Evolutionary conservation across 2,113 vertebrate genomes (phyloP).

Genomic region (Saimiri boliviensis): DNA sequence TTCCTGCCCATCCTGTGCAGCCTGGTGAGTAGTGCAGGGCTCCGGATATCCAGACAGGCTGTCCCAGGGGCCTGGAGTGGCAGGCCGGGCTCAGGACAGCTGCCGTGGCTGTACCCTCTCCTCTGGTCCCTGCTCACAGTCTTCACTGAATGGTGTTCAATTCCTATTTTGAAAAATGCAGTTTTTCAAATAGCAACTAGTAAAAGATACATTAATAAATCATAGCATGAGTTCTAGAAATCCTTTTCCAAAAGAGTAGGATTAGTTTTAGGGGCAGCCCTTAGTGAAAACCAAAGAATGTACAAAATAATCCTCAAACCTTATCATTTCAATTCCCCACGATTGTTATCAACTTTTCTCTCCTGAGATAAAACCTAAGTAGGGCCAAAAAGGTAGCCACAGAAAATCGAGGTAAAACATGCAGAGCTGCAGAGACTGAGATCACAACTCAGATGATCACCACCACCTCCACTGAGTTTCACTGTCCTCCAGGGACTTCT

Average conservation of each 20-base stretch:
- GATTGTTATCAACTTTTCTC: background rate
- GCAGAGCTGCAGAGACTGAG: background rate
- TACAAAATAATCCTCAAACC: background rate
- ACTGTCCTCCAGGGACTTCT: background rate
- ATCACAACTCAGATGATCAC: background rate
- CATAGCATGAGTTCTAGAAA: constrained; percentile 26
- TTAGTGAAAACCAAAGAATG: background rate
- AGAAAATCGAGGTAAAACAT: constrained; percentile 18
- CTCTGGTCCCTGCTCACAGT: background rate
- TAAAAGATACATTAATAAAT: background rate
- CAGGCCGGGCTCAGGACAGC: background rate
- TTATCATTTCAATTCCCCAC: background rate
- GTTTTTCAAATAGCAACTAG: background rate
- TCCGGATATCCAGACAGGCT: background rate
- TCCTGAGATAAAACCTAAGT: background rate
- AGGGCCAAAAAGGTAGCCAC: background rate
- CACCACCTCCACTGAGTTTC: background rate
- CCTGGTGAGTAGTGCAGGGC: constrained; percentile 86
- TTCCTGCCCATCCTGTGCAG: constrained; percentile 97
- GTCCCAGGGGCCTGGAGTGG: background rate
- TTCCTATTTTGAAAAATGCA: background rate
- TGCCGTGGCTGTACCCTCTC: background rate
- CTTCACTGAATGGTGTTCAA: background rate
- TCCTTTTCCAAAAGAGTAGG: background rate
- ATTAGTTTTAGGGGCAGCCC: background rate